A percentile compares a stretch with the other conserved stretches of the same genome.
phyloP scores from a whole-genome alignment of 2,113 vertebrate species.

The Spheniscus mendiculus region DNA sequence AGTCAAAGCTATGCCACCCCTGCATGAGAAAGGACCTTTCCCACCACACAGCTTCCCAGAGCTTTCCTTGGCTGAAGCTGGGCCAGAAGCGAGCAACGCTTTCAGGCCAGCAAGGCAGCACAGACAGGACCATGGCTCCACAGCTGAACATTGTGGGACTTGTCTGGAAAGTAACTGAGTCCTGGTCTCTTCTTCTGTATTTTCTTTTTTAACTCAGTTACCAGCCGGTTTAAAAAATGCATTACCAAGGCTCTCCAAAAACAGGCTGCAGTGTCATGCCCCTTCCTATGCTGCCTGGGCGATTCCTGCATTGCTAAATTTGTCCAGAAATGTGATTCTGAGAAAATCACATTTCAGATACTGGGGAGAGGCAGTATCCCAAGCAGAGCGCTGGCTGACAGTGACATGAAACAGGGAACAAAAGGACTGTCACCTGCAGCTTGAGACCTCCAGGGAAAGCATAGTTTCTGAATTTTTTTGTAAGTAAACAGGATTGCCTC shows the following conservation, averaged over 20 bases:
- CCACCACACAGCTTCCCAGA: rapidly evolving
- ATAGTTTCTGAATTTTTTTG: not conserved
- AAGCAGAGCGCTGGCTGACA: not conserved
- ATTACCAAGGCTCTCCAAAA: not conserved
- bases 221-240: not conserved
- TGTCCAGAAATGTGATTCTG: not conserved
- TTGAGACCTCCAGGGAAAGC: slow-evolving; percentile 29
- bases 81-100: not conserved
- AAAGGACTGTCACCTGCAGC: slow-evolving; percentile 52
- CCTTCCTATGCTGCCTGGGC: not conserved
- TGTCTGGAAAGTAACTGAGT: not conserved
- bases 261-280: not conserved
- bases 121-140: not conserved
- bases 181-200: not conserved
- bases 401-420: not conserved
- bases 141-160: not conserved
- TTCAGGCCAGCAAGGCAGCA: not conserved
- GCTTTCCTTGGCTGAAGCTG: not conserved
- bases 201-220: not conserved
- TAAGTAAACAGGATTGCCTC: slow-evolving; percentile 34
- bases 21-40: not conserved
- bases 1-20: not conserved
- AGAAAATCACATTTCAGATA: no score
- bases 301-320: not conserved
- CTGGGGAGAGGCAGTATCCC: not conserved